These are phyloP conservation scores for Phortica magna DNA, from an alignment of 2,888 invertebrate genomes.

Conservation along the genomic window DNA sequence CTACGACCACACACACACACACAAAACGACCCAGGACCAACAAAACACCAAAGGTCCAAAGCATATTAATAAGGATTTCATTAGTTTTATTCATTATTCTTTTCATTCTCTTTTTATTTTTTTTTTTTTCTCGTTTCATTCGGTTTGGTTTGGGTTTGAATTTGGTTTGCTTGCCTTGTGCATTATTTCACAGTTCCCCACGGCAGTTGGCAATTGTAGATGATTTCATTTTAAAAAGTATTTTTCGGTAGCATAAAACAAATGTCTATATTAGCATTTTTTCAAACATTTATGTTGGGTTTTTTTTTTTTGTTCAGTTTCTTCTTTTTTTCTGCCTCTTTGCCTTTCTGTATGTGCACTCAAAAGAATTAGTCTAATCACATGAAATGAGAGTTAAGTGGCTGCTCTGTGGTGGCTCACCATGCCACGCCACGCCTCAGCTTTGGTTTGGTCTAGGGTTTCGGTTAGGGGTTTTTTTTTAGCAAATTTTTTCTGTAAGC, in stretches of 20 bases:
- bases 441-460: too few relatives aligned
- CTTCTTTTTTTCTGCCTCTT: background rate
- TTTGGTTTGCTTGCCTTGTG: slow-evolving; percentile 3
- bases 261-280: slow-evolving; percentile 61
- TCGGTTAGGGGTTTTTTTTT: too few relatives aligned
- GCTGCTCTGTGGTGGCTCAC: background rate
- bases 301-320: slow-evolving; percentile 19
- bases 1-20: slow-evolving; percentile 50
- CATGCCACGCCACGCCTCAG: too few relatives aligned
- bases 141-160: background rate
- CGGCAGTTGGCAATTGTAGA: slow-evolving; percentile 33
- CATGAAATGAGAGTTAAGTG: slow-evolving; percentile 9
- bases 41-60: slow-evolving; percentile 66
- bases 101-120: slow-evolving; percentile 17
- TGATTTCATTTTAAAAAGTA: slow-evolving; percentile 44
- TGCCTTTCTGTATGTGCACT: background rate
- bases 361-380: slow-evolving; percentile 13
- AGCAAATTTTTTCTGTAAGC: too few relatives aligned
- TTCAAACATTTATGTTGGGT: background rate
- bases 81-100: slow-evolving; percentile 64
- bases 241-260: slow-evolving; percentile 49
- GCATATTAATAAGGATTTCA: slow-evolving; percentile 74
- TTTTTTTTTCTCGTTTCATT: slow-evolving; percentile 23
- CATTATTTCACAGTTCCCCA: background rate
- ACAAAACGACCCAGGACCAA: slow-evolving; percentile 37